These are phyloP conservation scores for Podarcis cretensis DNA, from an alignment of 2,113 vertebrate species.

Conservation along the genomic window DNA sequence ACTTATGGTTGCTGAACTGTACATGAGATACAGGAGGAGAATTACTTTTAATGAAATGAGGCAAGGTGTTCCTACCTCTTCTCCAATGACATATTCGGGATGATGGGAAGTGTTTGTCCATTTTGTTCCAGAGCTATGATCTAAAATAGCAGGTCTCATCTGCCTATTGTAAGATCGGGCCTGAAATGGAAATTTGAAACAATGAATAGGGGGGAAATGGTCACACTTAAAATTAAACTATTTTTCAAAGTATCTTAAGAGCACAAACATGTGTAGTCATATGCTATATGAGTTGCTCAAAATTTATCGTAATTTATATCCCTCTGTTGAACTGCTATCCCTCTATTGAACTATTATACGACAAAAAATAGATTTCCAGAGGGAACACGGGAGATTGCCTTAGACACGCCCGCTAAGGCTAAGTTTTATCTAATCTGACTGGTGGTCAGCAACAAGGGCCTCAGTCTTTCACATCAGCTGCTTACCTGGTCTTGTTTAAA, in stretches of 20 bases:
- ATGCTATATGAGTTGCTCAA: background rate
- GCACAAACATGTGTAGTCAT: background rate
- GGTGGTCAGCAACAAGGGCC: background rate
- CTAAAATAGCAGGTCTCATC: conserved; percentile 91
- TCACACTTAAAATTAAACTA: background rate
- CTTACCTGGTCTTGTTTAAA: background rate
- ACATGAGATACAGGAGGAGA: background rate
- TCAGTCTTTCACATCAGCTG: background rate
- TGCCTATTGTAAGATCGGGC: conserved; percentile 94
- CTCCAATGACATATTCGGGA: conserved; percentile 91
- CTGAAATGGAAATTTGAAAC: conserved; percentile 68
- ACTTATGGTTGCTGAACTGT: background rate
- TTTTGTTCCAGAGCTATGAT: conserved; percentile 90
- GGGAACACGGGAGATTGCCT: background rate
- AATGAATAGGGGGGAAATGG: background rate
- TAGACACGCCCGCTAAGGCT: background rate
- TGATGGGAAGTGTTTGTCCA: conserved; percentile 94
- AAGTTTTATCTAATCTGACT: background rate
- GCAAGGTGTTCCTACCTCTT: conserved; percentile 84
- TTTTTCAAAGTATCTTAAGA: background rate
- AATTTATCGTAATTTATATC: background rate
- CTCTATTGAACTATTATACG: fast-evolving
- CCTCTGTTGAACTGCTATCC: background rate
- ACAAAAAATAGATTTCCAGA: conserved; percentile 1
- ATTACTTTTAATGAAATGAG: background rate